A percentile compares a stretch with the other conserved stretches of the same genome.
These are phyloP conservation scores for Dicyema japonicum DNA, from an alignment of 1,140 invertebrate genomes.

Conservation along the genomic window DNA sequence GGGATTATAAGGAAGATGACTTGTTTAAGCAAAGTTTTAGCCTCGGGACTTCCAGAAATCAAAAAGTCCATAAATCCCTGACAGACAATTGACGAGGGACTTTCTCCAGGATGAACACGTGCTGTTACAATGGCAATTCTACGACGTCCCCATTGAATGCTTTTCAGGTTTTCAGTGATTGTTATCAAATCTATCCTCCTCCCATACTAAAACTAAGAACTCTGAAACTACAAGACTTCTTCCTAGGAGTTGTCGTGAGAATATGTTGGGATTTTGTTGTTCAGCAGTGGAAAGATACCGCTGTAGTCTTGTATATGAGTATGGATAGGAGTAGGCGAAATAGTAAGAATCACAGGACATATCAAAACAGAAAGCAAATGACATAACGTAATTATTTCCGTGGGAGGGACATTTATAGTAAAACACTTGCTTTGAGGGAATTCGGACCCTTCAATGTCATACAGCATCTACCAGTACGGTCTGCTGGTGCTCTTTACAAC, in stretches of 20 bases:
- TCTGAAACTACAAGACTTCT: constrained; percentile 29
- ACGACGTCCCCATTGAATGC: constrained; percentile 22
- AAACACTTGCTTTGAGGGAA: constrained; percentile 50
- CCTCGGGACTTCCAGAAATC: constrained; percentile 29
- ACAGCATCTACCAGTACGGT: constrained; percentile 41
- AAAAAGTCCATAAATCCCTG: constrained; percentile 35
- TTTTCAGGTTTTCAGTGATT: constrained; percentile 33
- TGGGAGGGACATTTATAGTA: constrained; percentile 64
- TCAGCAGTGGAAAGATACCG: constrained; percentile 44
- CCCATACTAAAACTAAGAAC: constrained; percentile 43
- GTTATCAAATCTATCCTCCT: constrained; percentile 49
- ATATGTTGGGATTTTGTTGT: constrained; percentile 25
- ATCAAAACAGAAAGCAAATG: constrained; percentile 68
- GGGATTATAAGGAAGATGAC: constrained; percentile 62
- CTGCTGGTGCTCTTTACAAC: constrained; percentile 55
- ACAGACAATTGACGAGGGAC: constrained; percentile 19
- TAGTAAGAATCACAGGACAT: constrained; percentile 60
- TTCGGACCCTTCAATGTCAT: constrained; percentile 31
- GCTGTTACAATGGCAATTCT: constrained; percentile 37
- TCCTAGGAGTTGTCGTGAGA: constrained; percentile 34
- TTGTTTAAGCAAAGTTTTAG: constrained; percentile 30
- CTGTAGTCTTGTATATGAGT: constrained; percentile 57
- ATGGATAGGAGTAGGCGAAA: constrained; percentile 60
- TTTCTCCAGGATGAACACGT: constrained; percentile 55
- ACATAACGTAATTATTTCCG: constrained; percentile 57